Evolutionary conservation across 2,888 invertebrate species (phyloP), one percentile per base, ranked within the genome.

Genomic region (Acholoe squamosa): DNA sequence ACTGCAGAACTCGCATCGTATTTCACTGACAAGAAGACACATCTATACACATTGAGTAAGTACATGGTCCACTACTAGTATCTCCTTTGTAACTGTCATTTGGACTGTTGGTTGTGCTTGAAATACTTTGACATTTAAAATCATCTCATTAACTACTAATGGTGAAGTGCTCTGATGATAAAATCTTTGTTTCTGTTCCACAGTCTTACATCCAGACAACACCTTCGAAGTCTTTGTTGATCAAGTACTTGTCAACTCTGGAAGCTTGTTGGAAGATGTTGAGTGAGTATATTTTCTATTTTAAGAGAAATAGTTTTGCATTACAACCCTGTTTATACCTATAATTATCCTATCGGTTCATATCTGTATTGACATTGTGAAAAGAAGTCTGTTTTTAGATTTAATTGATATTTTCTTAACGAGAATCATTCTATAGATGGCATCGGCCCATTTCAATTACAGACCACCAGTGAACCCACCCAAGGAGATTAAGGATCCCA

Each of bases 381-480:
- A 43, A 10, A 10, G 43, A 10, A 10, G 43, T 3, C 5, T 43
- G 43, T 7, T 43, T 43, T 43, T 43, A 43, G 43, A 43, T 7
- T 43, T 43, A 43, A 43, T 43, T 7, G 10, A 43, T 43, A 43
- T 43, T 43, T 43, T 3, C 43, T 10, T 10, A 43, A n/a, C n/a
- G n/a, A n/a, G n/a, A n/a, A 71, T 7, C 28, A n/a, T 61, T 90
- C 43, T 43, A 10, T 43, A n/a, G 61, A 19, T 10, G 3, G 10
- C 43, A 43, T 43, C 5, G 3, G 43, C 43, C 43, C 43, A 7
- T 76, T 80, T 90, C 43, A 77, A 61, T 93, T 94, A 67, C 92
- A 96, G 96, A 5, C 99, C 99, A 0, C 96, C 99, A 0, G 98
- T 99, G 22, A 99, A 99, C 96, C 99, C 99, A 0, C 98, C 98